phyloP scores from a whole-genome alignment of 2,888 invertebrate species.

The Polydesmus complanatus region DNA sequence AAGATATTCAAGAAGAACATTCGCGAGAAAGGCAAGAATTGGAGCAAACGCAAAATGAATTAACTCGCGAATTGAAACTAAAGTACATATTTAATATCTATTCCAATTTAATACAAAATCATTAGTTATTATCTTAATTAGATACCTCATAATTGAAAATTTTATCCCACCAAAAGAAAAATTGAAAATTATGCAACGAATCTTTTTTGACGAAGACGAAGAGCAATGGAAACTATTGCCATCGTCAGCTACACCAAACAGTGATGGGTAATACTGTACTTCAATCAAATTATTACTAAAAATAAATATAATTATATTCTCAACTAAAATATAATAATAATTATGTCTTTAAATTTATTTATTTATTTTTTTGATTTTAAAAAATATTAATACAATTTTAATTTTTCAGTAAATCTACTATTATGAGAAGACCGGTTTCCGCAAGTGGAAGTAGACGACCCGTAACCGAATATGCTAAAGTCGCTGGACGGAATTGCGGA shows the following conservation, averaged over 20 bases:
- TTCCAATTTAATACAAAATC: slow-evolving; percentile 29
- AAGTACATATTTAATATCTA: slow-evolving; percentile 44
- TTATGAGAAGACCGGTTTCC: slow-evolving; percentile 46
- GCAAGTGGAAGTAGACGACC: slow-evolving; percentile 48
- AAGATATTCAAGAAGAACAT: slow-evolving; percentile 73
- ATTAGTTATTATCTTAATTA: slow-evolving; percentile 19
- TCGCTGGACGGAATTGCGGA: slow-evolving; percentile 39
- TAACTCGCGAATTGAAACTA: slow-evolving; percentile 75
- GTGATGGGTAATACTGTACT: slow-evolving; percentile 11
- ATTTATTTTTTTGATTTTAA: no score
- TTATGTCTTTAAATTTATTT: no score
- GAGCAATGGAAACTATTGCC: slow-evolving; percentile 51
- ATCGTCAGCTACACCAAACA: slow-evolving; percentile 7
- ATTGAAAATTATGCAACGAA: slow-evolving; percentile 53
- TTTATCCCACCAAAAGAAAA: slow-evolving; percentile 75
- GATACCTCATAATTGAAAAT: slow-evolving; percentile 62
- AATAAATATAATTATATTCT: no score
- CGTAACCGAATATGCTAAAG: slow-evolving; percentile 43
- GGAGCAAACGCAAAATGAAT: slow-evolving; percentile 79
- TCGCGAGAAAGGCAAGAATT: slow-evolving; percentile 80
- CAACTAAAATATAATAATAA: no score
- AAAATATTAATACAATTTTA: not conserved
- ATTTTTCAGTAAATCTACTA: not conserved
- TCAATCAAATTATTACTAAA: no score
- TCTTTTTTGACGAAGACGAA: slow-evolving; percentile 66